These are phyloP conservation scores for Oligia latruncula DNA, from an alignment of 2,888 invertebrate genomes.

Conservation along the genomic window DNA sequence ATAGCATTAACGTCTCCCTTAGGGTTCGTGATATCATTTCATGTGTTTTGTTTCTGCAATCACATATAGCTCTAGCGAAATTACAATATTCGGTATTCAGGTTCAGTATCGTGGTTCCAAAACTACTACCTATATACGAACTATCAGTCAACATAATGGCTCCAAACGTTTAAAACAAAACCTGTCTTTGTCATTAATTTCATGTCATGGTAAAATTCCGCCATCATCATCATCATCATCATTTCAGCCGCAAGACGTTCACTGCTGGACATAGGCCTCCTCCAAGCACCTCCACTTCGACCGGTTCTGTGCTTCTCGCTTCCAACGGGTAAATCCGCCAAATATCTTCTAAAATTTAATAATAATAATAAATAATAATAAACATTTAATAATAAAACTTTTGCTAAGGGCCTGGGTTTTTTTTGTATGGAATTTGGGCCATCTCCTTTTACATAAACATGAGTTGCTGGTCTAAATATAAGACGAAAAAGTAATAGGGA, in stretches of 20 bases:
- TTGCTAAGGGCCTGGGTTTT: no score
- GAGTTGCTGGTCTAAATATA: neutral
- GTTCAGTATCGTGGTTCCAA: no score
- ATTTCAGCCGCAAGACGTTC: no score
- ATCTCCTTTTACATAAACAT: neutral
- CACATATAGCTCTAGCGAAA: neutral
- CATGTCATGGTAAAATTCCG: neutral
- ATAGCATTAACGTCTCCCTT: constrained; percentile 16
- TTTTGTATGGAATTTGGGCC: no score
- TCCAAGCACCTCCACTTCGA: no score
- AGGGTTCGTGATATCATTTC: neutral
- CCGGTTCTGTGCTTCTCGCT: no score
- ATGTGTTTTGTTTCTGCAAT: neutral
- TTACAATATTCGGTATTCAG: neutral
- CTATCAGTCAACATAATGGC: neutral
- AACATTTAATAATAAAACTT: no score
- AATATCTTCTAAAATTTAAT: no score
- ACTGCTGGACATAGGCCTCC: no score
- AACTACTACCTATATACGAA: neutral
- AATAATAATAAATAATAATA: no score
- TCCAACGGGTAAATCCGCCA: no score
- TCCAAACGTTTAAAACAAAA: neutral
- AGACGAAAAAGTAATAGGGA: neutral
- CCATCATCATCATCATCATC: no score
- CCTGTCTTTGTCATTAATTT: neutral